Conservation (phyloP, 2,797 vertebrate genomes). For the Pogoniulus pusillus region DNA sequence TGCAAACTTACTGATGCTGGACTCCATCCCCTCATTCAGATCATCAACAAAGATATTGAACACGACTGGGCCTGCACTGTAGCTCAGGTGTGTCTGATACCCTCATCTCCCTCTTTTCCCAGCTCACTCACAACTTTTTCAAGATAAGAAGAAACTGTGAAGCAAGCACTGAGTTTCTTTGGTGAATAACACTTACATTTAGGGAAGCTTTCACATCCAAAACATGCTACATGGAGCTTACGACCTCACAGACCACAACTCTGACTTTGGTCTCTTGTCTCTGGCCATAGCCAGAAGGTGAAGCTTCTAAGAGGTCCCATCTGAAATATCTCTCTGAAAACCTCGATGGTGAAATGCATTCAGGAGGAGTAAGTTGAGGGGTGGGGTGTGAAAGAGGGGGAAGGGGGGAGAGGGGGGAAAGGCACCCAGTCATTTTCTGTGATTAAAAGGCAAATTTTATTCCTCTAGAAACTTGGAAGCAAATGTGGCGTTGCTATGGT, state of each 20-base stretch:
- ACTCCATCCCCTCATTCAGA: no score
- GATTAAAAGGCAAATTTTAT: constrained; percentile 64
- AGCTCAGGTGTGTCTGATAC: not conserved
- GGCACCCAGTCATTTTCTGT: constrained; percentile 44
- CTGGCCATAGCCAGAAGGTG: not conserved
- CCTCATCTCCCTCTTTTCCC: not conserved
- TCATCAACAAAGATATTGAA: no score
- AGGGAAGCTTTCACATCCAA: not conserved
- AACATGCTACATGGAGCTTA: not conserved
- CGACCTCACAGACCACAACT: not conserved
- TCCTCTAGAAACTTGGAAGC: constrained; percentile 64
- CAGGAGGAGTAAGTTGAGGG: not conserved
- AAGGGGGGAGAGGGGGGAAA: not conserved
- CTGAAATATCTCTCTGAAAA: not conserved
- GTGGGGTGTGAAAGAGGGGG: not conserved
- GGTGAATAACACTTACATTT: no score
- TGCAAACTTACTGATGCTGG: no score
- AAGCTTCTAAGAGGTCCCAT: not conserved
- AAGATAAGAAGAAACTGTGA: not conserved
- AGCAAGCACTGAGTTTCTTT: not conserved
- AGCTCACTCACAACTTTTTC: not conserved
- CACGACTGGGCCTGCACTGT: no score
- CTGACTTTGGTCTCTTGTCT: not conserved
- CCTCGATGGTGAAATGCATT: not conserved
- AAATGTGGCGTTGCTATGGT: constrained; percentile 74